Percentiles rank a stretch among this genome's conserved stretches.
Evolutionary conservation across 30 jellyfish, hydroid and myxozoan species (phyloP).

Genomic region (Hydractinia symbiolongicarpus): DNA sequence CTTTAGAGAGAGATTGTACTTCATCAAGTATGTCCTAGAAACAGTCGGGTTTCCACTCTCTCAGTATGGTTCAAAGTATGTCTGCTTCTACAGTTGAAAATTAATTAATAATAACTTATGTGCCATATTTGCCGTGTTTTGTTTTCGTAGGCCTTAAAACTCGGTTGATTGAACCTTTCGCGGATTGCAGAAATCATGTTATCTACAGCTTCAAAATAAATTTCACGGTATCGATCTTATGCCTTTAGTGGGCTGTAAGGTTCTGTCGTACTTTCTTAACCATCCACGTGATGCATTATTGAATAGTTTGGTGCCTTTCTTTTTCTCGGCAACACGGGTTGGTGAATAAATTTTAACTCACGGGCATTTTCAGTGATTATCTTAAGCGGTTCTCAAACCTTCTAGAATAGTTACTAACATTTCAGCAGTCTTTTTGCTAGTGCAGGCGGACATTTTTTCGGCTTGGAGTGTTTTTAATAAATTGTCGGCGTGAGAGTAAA

Average conservation of each 20-base stretch:
- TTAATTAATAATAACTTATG: too few relatives aligned
- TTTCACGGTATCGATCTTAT: slow-evolving; percentile 13
- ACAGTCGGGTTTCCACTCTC: too few relatives aligned
- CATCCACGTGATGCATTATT: not conserved
- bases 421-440: slow-evolving; percentile 3
- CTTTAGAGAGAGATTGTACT: too few relatives aligned
- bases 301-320: slow-evolving; percentile 17
- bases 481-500: slow-evolving; percentile 14
- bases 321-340: slow-evolving; percentile 23
- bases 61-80: too few relatives aligned
- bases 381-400: too few relatives aligned
- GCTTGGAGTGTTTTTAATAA: slow-evolving; percentile 22
- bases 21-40: too few relatives aligned
- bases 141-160: not conserved
- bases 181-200: not conserved
- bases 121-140: too few relatives aligned
- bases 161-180: not conserved
- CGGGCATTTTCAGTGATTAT: not conserved
- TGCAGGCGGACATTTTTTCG: slow-evolving; percentile 30
- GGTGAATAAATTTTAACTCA: slow-evolving; percentile 6
- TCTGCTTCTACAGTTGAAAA: too few relatives aligned
- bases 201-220: slow-evolving; percentile 1
- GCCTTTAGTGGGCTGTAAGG: slow-evolving; percentile 17
- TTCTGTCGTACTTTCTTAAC: slow-evolving; percentile 13
- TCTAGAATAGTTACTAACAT: too few relatives aligned